A percentile compares a stretch with the other conserved stretches of the same genome.
Evolutionary conservation across 2,797 vertebrate species (phyloP).

Genomic region (Oreochromis mossambicus): DNA sequence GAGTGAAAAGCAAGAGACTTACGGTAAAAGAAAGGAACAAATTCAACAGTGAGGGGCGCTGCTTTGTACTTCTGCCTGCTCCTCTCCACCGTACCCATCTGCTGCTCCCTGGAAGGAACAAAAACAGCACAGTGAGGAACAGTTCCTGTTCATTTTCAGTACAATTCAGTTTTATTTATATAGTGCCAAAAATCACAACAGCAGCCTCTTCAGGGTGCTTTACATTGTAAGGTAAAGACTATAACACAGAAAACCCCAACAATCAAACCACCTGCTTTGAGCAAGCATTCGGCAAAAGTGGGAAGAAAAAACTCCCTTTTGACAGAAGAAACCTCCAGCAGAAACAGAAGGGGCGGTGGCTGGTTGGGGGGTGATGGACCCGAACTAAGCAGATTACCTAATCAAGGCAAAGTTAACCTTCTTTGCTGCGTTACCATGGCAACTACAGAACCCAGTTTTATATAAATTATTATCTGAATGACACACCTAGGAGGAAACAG

Average conservation of each 20-base stretch:
- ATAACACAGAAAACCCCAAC: not conserved
- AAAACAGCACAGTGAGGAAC: not conserved
- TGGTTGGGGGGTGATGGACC: not conserved
- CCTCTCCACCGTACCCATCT: conserved; percentile 83
- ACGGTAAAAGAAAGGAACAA: conserved; percentile 99
- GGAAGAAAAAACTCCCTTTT: not conserved
- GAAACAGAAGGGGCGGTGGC: not conserved
- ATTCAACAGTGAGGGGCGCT: conserved; percentile 93
- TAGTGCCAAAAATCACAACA: not conserved
- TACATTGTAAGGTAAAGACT: not conserved
- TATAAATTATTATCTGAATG: not conserved
- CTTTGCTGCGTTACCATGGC: not conserved
- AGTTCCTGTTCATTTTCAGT: not conserved
- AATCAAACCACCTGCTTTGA: not conserved
- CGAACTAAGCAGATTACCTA: not conserved
- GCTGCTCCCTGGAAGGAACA: conserved; percentile 75
- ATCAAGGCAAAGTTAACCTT: not conserved
- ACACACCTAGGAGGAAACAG: not conserved
- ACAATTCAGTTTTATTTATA: not conserved
- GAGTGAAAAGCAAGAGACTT: conserved; percentile 63
- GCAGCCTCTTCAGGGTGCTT: not conserved
- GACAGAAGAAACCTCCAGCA: not conserved
- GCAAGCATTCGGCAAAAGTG: not conserved
- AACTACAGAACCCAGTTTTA: not conserved
- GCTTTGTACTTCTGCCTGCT: conserved; percentile 97